Evolutionary conservation across 2,888 invertebrate genomes (phyloP).

Genomic region (Caenorhabditis sp.): DNA sequence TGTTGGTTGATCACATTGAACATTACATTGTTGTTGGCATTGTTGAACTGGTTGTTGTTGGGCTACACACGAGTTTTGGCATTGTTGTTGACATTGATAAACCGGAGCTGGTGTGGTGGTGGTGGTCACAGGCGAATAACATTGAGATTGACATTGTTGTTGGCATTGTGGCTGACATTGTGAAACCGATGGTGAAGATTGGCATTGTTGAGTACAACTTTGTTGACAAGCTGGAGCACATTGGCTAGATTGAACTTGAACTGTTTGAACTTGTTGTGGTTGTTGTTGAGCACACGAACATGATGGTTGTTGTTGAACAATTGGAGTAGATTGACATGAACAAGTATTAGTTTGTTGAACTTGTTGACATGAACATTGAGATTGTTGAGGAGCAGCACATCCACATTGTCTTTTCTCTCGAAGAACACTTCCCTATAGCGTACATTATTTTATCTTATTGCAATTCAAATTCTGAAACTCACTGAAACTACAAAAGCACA

Average conservation of each 20-base stretch:
- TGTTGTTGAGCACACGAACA: constrained; percentile 34
- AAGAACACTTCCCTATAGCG: constrained; percentile 23
- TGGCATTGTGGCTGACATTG: constrained; percentile 35
- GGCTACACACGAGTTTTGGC: constrained; percentile 8
- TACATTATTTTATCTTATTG: neutral
- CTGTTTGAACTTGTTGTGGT: constrained; percentile 28
- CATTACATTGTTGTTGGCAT: constrained; percentile 35
- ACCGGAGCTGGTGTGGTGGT: no score
- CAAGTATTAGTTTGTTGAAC: constrained; percentile 38
- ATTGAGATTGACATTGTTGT: constrained; percentile 33
- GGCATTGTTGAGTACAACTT: constrained; percentile 30
- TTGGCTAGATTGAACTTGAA: constrained; percentile 24
- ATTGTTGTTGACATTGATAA: constrained; percentile 18
- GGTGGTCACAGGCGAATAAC: constrained; percentile 6
- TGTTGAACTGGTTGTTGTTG: constrained; percentile 17
- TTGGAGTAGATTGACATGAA: constrained; percentile 38
- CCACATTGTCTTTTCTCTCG: constrained; percentile 40
- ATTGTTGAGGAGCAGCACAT: constrained; percentile 34
- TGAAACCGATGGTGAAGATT: constrained; percentile 25
- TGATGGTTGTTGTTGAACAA: constrained; percentile 29
- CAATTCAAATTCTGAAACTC: neutral
- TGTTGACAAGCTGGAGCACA: constrained; percentile 38
- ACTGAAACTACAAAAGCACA: neutral
- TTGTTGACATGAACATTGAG: constrained; percentile 38
- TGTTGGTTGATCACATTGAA: constrained; percentile 11